These are phyloP conservation scores for Planiliza haematocheilus DNA, from an alignment of 2,113 vertebrate species.

Conservation along the genomic window DNA sequence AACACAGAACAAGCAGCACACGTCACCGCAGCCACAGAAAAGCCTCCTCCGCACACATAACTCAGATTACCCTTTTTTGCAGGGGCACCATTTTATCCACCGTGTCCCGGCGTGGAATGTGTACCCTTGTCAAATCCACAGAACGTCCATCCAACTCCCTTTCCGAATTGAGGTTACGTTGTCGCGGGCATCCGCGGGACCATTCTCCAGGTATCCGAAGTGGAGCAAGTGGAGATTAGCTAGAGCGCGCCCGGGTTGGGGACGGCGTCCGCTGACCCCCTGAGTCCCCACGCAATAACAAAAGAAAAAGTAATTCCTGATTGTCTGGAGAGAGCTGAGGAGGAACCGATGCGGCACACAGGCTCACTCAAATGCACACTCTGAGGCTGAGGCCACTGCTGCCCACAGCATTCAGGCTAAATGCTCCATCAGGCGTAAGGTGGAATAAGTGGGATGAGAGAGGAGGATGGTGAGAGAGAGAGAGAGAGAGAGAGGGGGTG, in stretches of 20 bases:
- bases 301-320: constrained; percentile 47
- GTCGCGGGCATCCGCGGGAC: constrained; percentile 26
- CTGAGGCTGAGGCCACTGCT: constrained; percentile 58
- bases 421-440: constrained; percentile 80
- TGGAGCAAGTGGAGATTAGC: constrained; percentile 23
- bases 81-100: constrained; percentile 76
- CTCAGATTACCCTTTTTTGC: constrained; percentile 80
- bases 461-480: constrained; percentile 53
- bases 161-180: constrained; percentile 25
- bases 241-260: constrained; percentile 17
- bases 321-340: constrained; percentile 36
- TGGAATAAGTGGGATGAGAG: constrained; percentile 76
- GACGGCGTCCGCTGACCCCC: constrained; percentile 49
- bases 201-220: constrained; percentile 46
- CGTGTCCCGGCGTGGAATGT: constrained; percentile 39
- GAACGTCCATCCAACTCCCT: constrained; percentile 49
- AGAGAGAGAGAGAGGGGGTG: constrained; percentile 59
- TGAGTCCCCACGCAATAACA: constrained; percentile 33
- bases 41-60: constrained; percentile 43
- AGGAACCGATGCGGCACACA: constrained; percentile 24
- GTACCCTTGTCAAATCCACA: constrained; percentile 44
- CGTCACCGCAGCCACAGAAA: constrained; percentile 41
- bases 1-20: constrained; percentile 36
- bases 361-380: constrained; percentile 42
- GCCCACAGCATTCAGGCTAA: constrained; percentile 64